Evolutionary conservation across 2,797 vertebrate species (phyloP).

Genomic region (Tolypeutes matacus): DNA sequence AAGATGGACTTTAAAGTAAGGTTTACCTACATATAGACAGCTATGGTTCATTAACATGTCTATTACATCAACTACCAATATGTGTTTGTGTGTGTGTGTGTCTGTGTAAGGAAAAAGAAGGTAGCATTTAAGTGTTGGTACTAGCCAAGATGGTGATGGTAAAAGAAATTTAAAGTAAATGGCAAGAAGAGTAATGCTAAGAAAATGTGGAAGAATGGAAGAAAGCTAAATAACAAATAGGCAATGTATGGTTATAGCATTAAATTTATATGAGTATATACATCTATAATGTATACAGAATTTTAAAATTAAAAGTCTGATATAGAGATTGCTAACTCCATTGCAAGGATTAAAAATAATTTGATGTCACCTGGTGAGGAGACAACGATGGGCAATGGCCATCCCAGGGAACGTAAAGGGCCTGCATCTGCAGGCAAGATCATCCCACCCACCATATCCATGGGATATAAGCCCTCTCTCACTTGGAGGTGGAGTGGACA

Average conservation of each 20-base stretch:
- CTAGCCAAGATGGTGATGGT: background rate
- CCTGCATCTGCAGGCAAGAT: too few relatives aligned
- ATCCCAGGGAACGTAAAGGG: too few relatives aligned
- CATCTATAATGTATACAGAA: background rate
- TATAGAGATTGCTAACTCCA: background rate
- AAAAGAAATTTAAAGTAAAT: background rate
- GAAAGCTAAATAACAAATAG: background rate
- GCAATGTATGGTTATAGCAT: background rate
- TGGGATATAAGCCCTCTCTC: too few relatives aligned
- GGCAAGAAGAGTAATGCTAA: background rate
- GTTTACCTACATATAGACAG: background rate
- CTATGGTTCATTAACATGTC: background rate
- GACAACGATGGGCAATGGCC: too few relatives aligned
- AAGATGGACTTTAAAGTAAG: background rate
- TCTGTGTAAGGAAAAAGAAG: background rate
- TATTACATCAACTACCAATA: background rate
- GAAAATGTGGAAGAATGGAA: background rate
- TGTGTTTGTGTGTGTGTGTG: background rate
- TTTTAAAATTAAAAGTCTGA: background rate
- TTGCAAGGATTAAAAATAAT: background rate
- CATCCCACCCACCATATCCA: too few relatives aligned
- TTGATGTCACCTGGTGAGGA: too few relatives aligned
- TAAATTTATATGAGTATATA: background rate
- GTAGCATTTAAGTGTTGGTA: background rate
- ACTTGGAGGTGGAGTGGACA: too few relatives aligned